Percentiles rank a stretch among this genome's conserved stretches.
These are phyloP conservation scores for Burhinus bistriatus DNA, from an alignment of 2,113 vertebrate genomes.

Conservation along the genomic window DNA sequence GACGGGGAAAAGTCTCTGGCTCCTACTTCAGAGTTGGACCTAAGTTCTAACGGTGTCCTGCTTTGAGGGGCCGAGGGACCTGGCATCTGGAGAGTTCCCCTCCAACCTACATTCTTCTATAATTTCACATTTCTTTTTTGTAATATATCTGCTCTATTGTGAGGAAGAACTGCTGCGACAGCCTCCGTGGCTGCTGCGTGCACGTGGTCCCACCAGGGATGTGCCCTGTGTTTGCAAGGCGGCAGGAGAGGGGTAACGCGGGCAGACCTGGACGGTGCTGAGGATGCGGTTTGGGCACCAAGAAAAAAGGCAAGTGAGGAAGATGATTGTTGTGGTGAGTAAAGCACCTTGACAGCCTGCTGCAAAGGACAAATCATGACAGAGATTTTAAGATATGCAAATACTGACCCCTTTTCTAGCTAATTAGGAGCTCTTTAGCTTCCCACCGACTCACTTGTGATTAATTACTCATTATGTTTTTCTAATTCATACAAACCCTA, in stretches of 20 bases:
- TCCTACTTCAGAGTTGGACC: neutral
- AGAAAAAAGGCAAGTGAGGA: neutral
- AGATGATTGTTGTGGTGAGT: rapidly evolving
- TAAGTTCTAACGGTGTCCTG: neutral
- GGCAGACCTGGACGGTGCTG: neutral
- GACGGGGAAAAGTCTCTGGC: neutral
- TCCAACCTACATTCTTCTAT: neutral
- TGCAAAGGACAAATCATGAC: neutral
- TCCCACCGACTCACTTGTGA: neutral
- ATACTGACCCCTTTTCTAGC: neutral
- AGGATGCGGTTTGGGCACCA: neutral
- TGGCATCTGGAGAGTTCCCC: neutral
- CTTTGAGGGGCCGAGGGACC: neutral
- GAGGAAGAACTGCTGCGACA: neutral
- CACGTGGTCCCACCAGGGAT: rapidly evolving
- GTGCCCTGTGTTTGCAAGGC: rapidly evolving
- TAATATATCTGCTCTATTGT: neutral
- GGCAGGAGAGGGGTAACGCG: rapidly evolving
- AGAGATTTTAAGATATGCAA: neutral
- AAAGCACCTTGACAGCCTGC: neutral
- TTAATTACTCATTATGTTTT: slow-evolving; percentile 8
- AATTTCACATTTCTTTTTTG: neutral
- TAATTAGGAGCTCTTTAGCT: neutral
- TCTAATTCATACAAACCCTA: neutral
- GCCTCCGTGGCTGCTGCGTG: rapidly evolving